A percentile compares a stretch with the other conserved stretches of the same genome.
Evolutionary conservation across 2,113 vertebrate species (phyloP).

Genomic region (Jaculus jaculus): DNA sequence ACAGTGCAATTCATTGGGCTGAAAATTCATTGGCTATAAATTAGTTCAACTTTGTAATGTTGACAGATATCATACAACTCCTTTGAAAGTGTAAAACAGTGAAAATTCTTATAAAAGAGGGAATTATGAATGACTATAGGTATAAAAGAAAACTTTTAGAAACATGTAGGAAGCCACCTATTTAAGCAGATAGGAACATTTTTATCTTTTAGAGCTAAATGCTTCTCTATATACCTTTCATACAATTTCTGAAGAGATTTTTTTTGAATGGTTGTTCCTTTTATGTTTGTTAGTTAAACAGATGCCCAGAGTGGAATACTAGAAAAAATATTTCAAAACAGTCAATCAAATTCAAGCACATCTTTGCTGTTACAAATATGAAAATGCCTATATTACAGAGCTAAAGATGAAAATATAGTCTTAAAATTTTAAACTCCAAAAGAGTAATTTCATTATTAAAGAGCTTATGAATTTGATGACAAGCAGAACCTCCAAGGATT

Average conservation of each 20-base stretch:
- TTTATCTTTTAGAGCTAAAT: neutral
- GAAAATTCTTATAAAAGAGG: slow-evolving; percentile 34
- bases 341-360: neutral
- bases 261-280: neutral
- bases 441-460: neutral
- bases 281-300: neutral
- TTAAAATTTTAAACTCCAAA: neutral
- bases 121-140: slow-evolving; percentile 15
- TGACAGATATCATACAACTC: slow-evolving; percentile 50
- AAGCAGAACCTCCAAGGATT: neutral
- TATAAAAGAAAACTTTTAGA: neutral
- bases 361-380: neutral
- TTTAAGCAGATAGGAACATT: neutral
- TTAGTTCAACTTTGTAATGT: slow-evolving; percentile 62
- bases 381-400: neutral
- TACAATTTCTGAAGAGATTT: neutral
- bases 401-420: neutral
- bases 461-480: neutral
- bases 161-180: neutral
- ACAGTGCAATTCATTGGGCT: slow-evolving; percentile 78
- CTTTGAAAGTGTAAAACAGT: neutral
- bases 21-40: slow-evolving; percentile 70
- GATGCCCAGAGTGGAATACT: neutral
- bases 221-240: neutral
- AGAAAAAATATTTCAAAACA: neutral